Base-by-base conservation (phyloP, 2,888 invertebrate genomes). In the Oscheius sp. region DNA sequence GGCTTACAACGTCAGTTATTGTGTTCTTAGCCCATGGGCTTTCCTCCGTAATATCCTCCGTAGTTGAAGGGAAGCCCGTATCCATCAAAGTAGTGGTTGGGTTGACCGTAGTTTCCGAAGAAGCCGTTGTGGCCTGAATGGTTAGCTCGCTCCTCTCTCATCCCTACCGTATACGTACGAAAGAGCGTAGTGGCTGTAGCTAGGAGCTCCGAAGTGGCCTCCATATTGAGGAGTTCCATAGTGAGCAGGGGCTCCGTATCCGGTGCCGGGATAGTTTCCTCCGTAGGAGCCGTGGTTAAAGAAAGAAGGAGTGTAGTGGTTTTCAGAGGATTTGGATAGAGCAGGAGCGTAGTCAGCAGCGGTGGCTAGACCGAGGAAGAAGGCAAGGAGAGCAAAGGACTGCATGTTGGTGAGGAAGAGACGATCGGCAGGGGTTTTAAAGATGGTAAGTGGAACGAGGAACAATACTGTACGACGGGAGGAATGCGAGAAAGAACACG, bases 391-490 rank as follows among this genome's bases (percentile, higher is more conserved):
- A 57, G 57, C 57, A 9, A 33, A 57, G 21, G 57, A 57, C 1
- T 21, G 29, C 57, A 57, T 57, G 57, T 57, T 57, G 53, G 42
- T 42, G 42, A 7, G 42, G 0, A 42, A 42, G 42, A 42, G 42
- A 5, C 57, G 29, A 7, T 29, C 32, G 33, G 57, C 2, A 13
- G 57, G 29, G 29, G 32, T 57, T 57, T 57, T 57, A 57, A 21
- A 57, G 32, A 33, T 2, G 29, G 57, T 21, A 57, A 57, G 32
- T 57, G 57, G 57, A 2, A 57, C 57, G 33, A 33, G 21, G 57
- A 33, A 57, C 57, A 57, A 57, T 57, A 57, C 57, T 57, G 57
- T 57, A 57, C 57, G 57, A 57, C 29, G 57, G 57, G 9, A 10
- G 21, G 21, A 21, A 21, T 21, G 21, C 21, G 21, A 21, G 21